Base-by-base conservation (phyloP, 2,888 invertebrate species). In the Idaea aversata region DNA sequence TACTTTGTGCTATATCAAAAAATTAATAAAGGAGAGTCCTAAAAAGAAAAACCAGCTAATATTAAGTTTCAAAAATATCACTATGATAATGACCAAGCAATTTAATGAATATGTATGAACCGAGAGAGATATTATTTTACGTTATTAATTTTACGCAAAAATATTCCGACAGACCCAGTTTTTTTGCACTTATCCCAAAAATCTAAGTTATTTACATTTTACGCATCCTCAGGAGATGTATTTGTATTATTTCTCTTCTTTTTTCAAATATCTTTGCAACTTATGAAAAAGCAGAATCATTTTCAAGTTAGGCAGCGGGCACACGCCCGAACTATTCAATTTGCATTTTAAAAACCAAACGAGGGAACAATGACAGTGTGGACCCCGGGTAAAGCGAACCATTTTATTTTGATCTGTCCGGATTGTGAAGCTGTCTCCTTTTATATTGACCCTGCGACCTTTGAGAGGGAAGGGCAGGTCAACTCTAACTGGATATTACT, bases 341-440 rank as follows among this genome's bases (percentile, higher is more conserved):
- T 74, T 73, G 67, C 71, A 72, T 72, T 75, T 75, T 75, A 69
- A 73, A 73, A 71, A 69, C 64, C 69, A 63, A 66, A 70, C 68
- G 63, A 61, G 62, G 66, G 65, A 64, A 64, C 62, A 64, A 64
- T 67, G 68, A 65, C 67, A 64, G 61, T 16, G 63, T 60, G 61
- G 65, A 16, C 63, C 68, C 63, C 34, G 63, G 58, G 47, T 58
- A 60, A 70, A 66, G 66, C 65, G 69, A 65, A 70, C 72, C 70
- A 72, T 63, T 69, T 64, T 72, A 72, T 71, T 71, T 69, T 65
- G 62, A 61, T 66, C 67, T 66, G 67, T 62, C 62, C 57, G 68
- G 72, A 69, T 64, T 68, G 68, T 72, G 69, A 69, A 68, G 67
- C 62, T 57, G 59, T 65, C 67, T 65, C 66, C 59, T 64, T 60